Percentiles rank a stretch among this genome's conserved stretches.
Conservation (phyloP, 30 jellyfish, hydroid and myxozoan species). For the Pseudorhiza aurosa region DNA sequence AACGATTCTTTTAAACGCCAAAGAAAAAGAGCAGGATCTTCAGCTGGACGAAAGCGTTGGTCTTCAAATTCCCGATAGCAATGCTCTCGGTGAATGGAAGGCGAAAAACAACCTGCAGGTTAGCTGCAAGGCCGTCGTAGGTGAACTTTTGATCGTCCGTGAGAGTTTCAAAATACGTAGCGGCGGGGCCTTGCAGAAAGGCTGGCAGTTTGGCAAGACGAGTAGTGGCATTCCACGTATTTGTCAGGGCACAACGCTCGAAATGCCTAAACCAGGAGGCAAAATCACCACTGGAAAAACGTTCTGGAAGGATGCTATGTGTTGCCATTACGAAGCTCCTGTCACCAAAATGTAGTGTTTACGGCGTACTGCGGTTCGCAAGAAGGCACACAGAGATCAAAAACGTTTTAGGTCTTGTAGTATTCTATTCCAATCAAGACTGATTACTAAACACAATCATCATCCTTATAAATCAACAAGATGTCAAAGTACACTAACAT, state of each 20-base stretch:
- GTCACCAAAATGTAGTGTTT: too few species aligned
- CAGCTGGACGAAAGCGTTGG: not conserved
- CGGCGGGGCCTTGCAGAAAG: conserved; percentile 1
- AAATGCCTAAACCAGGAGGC: not conserved
- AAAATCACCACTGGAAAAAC: not conserved
- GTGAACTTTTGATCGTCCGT: too few species aligned
- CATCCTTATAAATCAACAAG: too few species aligned
- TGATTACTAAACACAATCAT: too few species aligned
- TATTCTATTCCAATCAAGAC: too few species aligned
- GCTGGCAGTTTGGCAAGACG: conserved; percentile 6
- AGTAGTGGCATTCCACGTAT: not conserved
- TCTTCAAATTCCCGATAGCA: not conserved
- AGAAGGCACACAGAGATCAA: too few species aligned
- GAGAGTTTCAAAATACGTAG: too few species aligned
- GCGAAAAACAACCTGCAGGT: not conserved
- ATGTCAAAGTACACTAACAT: too few species aligned
- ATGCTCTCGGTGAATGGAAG: not conserved
- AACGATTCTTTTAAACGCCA: not conserved
- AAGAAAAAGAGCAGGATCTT: not conserved
- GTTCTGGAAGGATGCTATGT: conserved; percentile 1
- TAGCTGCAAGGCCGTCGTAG: too few species aligned
- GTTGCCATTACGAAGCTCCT: too few species aligned
- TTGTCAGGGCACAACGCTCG: not conserved
- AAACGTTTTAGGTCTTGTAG: too few species aligned
- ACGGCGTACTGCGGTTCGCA: too few species aligned